These are phyloP conservation scores for Elaphurus davidianus DNA, from an alignment of 2,113 vertebrate genomes.

Conservation along the genomic window DNA sequence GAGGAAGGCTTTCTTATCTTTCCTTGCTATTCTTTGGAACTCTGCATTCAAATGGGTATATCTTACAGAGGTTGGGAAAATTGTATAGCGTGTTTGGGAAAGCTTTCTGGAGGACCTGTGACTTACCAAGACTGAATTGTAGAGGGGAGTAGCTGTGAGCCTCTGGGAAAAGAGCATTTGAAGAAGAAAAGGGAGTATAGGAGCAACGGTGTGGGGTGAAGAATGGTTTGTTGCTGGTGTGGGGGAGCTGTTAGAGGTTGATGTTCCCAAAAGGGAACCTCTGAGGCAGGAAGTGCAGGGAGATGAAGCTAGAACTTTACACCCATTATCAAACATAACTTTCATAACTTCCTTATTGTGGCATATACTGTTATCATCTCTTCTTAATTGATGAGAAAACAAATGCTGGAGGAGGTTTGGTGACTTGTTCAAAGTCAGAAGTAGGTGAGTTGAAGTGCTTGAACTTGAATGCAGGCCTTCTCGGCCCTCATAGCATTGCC, in stretches of 20 bases:
- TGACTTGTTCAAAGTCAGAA: not conserved
- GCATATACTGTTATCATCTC: not conserved
- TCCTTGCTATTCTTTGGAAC: not conserved
- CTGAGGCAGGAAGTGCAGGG: not conserved
- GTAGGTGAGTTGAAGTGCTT: not conserved
- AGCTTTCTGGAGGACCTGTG: not conserved
- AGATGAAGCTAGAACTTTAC: not conserved
- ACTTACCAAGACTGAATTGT: not conserved
- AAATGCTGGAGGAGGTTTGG: not conserved
- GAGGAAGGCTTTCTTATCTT: not conserved
- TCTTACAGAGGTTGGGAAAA: not conserved
- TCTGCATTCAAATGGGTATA: not conserved
- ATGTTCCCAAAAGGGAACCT: not conserved
- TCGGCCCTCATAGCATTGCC: not conserved
- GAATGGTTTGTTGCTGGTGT: not conserved
- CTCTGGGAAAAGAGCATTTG: not conserved
- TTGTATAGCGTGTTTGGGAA: not conserved
- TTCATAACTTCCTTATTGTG: not conserved
- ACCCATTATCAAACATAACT: not conserved
- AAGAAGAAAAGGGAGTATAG: not conserved
- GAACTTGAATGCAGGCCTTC: not conserved
- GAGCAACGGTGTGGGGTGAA: not conserved
- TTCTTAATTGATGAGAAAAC: not conserved
- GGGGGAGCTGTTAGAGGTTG: not conserved
- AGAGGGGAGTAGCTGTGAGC: not conserved